These are phyloP conservation scores for Lycaon pictus DNA, from an alignment of 2,113 vertebrate species.

Conservation along the genomic window DNA sequence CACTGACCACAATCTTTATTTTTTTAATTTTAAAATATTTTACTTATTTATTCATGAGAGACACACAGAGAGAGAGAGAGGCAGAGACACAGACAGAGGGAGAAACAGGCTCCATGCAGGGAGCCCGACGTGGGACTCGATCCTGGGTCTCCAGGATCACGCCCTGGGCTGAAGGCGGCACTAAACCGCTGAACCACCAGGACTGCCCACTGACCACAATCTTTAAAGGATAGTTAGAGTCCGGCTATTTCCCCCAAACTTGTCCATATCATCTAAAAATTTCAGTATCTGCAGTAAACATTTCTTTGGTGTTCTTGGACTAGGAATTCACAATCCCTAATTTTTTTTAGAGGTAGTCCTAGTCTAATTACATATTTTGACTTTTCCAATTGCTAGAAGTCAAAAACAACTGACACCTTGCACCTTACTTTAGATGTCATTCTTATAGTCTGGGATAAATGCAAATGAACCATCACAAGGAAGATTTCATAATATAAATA, in stretches of 20 bases:
- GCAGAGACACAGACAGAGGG: too few species aligned
- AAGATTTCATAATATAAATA: conserved; percentile 8
- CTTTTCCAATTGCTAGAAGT: background rate
- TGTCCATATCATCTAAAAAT: background rate
- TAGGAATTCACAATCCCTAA: background rate
- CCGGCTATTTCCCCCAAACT: background rate
- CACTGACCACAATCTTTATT: background rate
- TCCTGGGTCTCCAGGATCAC: too few species aligned
- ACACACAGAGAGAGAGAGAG: too few species aligned
- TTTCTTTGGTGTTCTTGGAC: background rate
- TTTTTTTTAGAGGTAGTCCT: background rate
- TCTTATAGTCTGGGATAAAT: conserved; percentile 1
- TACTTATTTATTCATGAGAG: too few species aligned
- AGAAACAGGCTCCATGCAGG: too few species aligned
- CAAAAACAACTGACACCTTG: background rate
- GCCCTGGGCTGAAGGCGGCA: too few species aligned
- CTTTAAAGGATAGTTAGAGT: background rate
- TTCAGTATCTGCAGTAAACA: background rate
- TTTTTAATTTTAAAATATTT: too few species aligned
- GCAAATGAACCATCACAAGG: background rate
- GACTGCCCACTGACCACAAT: background rate
- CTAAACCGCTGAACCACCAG: too few species aligned
- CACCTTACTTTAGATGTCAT: background rate
- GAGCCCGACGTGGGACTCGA: too few species aligned
- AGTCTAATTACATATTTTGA: background rate